Conservation (phyloP, 2,113 vertebrate species). For the Etheostoma cragini region DNA sequence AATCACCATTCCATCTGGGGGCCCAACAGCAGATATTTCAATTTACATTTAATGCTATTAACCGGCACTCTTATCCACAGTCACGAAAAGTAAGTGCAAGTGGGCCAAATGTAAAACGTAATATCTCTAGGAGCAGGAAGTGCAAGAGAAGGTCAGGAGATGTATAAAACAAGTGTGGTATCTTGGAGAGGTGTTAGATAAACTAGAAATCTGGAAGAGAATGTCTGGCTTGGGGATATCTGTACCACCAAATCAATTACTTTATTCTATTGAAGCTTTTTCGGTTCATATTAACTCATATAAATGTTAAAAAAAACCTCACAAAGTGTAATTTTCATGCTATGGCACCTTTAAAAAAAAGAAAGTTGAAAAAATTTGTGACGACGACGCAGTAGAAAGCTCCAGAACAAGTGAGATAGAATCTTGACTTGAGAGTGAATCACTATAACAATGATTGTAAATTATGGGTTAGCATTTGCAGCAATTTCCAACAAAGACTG, state of each 20-base stretch:
- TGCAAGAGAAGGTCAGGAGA: constrained; percentile 13
- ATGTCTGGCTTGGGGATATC: neutral
- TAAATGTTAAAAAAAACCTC: no score
- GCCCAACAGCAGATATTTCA: constrained; percentile 35
- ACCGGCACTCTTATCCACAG: neutral
- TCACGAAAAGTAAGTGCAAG: neutral
- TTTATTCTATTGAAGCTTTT: neutral
- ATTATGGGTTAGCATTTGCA: neutral
- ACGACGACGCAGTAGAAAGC: no score
- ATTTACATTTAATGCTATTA: constrained; percentile 29
- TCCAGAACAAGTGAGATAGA: no score
- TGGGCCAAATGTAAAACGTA: neutral
- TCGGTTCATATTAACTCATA: no score
- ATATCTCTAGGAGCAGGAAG: constrained; percentile 6
- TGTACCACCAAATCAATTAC: neutral
- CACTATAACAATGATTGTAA: no score
- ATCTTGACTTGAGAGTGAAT: no score
- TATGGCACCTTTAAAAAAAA: no score
- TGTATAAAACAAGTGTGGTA: accelerated
- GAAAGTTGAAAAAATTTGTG: no score
- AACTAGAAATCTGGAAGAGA: neutral
- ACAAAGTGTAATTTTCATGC: no score
- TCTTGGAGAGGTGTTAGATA: no score
- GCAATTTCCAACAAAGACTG: neutral
- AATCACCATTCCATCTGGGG: constrained; percentile 27